A percentile compares a stretch with the other conserved stretches of the same genome.
Evolutionary conservation across 2,888 invertebrate genomes (phyloP).

Genomic region (Unio delphinus): DNA sequence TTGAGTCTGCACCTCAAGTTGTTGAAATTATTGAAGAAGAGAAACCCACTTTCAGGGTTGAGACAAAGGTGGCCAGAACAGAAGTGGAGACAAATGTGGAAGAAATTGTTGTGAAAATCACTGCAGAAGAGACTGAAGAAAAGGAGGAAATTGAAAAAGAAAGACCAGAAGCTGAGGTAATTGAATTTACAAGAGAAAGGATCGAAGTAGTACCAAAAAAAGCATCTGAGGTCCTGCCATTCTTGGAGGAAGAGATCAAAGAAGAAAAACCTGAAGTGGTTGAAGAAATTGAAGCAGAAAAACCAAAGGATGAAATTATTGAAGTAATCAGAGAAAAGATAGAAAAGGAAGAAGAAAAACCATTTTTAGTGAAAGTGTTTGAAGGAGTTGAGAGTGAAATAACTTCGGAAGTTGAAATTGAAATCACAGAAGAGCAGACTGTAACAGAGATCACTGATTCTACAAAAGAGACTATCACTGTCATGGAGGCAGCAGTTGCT

Average conservation of each 20-base stretch:
- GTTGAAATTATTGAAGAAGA: constrained; percentile 14
- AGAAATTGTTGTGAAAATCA: constrained; percentile 7
- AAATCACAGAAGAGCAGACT: constrained; percentile 11
- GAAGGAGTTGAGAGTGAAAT: constrained; percentile 9
- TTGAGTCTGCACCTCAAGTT: constrained; percentile 7
- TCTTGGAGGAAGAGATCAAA: constrained; percentile 2
- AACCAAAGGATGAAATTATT: constrained; percentile 36
- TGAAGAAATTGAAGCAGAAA: constrained; percentile 17
- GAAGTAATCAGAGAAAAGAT: constrained; percentile 21
- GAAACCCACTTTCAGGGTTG: neutral
- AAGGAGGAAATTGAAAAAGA: constrained; percentile 20
- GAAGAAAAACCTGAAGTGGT: constrained; percentile 16
- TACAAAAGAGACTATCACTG: neutral
- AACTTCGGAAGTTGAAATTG: constrained; percentile 13
- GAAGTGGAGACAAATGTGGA: constrained; percentile 7
- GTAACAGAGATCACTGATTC: neutral
- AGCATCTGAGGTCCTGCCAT: neutral
- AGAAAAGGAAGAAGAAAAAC: constrained; percentile 9
- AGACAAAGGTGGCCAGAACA: constrained; percentile 7
- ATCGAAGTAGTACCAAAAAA: neutral
- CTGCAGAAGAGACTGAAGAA: constrained; percentile 14
- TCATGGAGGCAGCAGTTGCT: constrained; percentile 6
- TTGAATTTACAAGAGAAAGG: constrained; percentile 9
- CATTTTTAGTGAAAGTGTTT: constrained; percentile 15
- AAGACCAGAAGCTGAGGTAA: constrained; percentile 7